phyloP scores from a whole-genome alignment of 2,797 vertebrate species.

The Rhadinocentrus ornatus region DNA sequence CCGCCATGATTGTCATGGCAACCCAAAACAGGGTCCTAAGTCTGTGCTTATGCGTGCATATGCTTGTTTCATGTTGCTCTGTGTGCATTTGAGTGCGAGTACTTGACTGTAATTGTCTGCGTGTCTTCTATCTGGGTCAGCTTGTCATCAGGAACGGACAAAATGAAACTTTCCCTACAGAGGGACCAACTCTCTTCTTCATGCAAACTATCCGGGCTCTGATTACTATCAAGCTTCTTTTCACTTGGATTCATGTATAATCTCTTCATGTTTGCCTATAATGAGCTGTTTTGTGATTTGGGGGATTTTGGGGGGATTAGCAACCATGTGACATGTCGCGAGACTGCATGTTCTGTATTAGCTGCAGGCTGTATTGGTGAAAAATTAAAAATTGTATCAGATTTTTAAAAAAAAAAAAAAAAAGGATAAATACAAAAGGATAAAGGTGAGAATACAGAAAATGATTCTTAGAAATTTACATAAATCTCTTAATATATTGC shows the following conservation, averaged over 20 bases:
- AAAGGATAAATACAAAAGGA: background rate
- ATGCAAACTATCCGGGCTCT: background rate
- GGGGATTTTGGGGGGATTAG: background rate
- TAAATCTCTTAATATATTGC: background rate
- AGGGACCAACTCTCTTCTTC: background rate
- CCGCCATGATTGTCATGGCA: constrained; percentile 52
- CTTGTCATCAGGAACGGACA: constrained; percentile 16
- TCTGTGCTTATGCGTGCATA: constrained; percentile 20
- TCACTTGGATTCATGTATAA: background rate
- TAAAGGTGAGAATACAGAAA: background rate
- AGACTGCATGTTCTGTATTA: background rate
- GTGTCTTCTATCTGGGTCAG: constrained; percentile 23
- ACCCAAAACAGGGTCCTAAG: constrained; percentile 38
- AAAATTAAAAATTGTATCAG: background rate
- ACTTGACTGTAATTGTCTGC: constrained; percentile 2
- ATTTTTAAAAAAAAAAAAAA: background rate
- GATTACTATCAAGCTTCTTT: background rate
- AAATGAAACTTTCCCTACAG: constrained; percentile 1
- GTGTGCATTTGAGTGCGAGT: background rate
- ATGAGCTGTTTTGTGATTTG: background rate
- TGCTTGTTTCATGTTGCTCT: constrained; percentile 6
- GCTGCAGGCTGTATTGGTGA: too few relatives aligned
- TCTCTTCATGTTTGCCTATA: background rate
- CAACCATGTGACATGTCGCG: background rate
- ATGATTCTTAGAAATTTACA: too few relatives aligned